Conservation (phyloP, 2,888 invertebrate genomes). For the Drosophila falleni region DNA sequence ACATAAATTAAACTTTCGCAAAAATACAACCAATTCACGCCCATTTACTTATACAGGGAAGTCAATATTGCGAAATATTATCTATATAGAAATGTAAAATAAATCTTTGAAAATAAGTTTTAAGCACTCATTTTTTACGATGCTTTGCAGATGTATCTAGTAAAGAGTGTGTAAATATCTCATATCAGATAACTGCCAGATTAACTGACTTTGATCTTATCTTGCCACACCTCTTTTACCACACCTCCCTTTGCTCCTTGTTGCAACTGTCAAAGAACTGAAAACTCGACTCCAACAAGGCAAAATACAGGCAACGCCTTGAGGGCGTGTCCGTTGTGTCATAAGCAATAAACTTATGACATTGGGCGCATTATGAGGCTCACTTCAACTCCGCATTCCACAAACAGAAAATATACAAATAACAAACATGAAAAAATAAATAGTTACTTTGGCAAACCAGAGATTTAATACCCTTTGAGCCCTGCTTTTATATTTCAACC, state of each 20-base stretch:
- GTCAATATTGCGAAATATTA: no score
- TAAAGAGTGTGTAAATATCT: background rate
- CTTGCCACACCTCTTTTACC: conserved; percentile 4
- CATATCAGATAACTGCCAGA: background rate
- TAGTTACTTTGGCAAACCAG: background rate
- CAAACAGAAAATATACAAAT: conserved; percentile 14
- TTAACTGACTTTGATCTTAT: conserved; percentile 6
- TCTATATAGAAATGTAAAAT: no score
- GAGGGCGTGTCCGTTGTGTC: conserved; percentile 61
- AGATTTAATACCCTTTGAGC: background rate
- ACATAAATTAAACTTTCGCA: no score
- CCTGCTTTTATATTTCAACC: background rate
- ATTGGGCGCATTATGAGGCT: conserved; percentile 54
- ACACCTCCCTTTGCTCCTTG: conserved; percentile 1
- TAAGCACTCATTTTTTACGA: background rate
- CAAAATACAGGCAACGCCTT: conserved; percentile 30
- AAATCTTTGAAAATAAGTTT: no score
- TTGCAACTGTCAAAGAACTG: conserved; percentile 16
- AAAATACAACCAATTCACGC: no score
- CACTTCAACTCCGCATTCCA: conserved; percentile 32
- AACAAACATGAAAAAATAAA: background rate
- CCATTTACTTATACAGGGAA: no score
- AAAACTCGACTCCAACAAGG: background rate
- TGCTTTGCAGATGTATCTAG: background rate
- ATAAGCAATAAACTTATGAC: conserved; percentile 59